These are phyloP conservation scores for Amyelois transitella DNA, from an alignment of 1,140 invertebrate genomes.

Conservation along the genomic window DNA sequence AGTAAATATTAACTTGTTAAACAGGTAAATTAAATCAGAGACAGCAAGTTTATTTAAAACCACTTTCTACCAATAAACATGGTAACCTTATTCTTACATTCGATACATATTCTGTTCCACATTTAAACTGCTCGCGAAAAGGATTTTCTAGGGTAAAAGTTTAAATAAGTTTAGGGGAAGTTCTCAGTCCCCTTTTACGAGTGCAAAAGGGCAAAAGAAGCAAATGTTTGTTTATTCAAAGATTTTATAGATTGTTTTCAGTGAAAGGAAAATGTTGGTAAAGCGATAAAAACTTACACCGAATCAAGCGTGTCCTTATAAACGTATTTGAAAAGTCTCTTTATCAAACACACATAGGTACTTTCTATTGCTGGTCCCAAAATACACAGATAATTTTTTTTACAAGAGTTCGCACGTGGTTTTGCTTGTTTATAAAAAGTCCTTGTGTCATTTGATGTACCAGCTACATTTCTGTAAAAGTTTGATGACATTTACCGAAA, in stretches of 20 bases:
- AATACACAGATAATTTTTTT: too few species aligned
- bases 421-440: too few species aligned
- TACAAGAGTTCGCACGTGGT: too few species aligned
- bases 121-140: slow-evolving; percentile 61
- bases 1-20: too few species aligned
- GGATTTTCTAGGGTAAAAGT: slow-evolving; percentile 68
- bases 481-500: too few species aligned
- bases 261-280: slow-evolving; percentile 28
- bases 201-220: slow-evolving; percentile 61
- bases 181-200: slow-evolving; percentile 62
- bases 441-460: too few species aligned
- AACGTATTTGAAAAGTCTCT: too few species aligned
- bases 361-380: too few species aligned
- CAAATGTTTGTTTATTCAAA: slow-evolving; percentile 71
- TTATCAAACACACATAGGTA: too few species aligned
- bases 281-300: slow-evolving; percentile 10
- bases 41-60: too few species aligned
- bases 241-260: slow-evolving; percentile 55
- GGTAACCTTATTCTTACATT: not conserved
- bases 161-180: slow-evolving; percentile 70
- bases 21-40: too few species aligned
- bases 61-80: not conserved
- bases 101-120: slow-evolving; percentile 61
- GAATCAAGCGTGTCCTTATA: not conserved
- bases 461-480: too few species aligned